These are phyloP conservation scores for Melinaea marsaeus DNA, from an alignment of 2,888 invertebrate species.

Conservation along the genomic window DNA sequence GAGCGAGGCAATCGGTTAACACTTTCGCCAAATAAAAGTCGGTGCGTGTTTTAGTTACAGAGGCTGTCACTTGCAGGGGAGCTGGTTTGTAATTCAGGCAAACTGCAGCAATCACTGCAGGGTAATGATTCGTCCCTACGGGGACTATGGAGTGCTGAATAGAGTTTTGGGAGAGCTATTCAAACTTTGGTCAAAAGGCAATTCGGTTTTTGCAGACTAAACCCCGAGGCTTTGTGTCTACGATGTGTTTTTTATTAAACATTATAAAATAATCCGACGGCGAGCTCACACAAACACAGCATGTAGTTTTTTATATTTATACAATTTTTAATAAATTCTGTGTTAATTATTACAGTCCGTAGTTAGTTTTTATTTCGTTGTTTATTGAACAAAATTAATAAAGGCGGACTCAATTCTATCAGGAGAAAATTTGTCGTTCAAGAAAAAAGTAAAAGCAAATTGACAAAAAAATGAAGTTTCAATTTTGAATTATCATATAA, in stretches of 20 bases:
- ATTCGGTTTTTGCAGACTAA: slow-evolving; percentile 29
- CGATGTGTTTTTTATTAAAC: background rate
- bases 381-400: too few species aligned
- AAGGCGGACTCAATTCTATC: too few species aligned
- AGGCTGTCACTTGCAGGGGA: slow-evolving; percentile 26
- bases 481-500: too few species aligned
- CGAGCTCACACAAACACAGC: background rate
- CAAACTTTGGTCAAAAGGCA: slow-evolving; percentile 29
- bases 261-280: background rate
- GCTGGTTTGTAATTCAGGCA: slow-evolving; percentile 29
- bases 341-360: too few species aligned
- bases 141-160: slow-evolving; percentile 26
- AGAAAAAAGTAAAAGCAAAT: too few species aligned
- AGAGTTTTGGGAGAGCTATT: slow-evolving; percentile 22
- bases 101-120: slow-evolving; percentile 33
- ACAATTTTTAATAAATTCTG: too few species aligned
- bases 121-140: slow-evolving; percentile 25
- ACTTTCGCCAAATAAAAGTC: slow-evolving; percentile 25
- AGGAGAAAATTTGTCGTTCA: too few species aligned
- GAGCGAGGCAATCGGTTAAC: slow-evolving; percentile 16
- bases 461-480: too few species aligned
- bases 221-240: slow-evolving; percentile 12
- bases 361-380: too few species aligned
- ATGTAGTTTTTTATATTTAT: too few species aligned
- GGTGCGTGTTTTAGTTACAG: slow-evolving; percentile 18